These are phyloP conservation scores for Poliocrania exsul DNA, from an alignment of 2,797 vertebrate species.

Conservation along the genomic window DNA sequence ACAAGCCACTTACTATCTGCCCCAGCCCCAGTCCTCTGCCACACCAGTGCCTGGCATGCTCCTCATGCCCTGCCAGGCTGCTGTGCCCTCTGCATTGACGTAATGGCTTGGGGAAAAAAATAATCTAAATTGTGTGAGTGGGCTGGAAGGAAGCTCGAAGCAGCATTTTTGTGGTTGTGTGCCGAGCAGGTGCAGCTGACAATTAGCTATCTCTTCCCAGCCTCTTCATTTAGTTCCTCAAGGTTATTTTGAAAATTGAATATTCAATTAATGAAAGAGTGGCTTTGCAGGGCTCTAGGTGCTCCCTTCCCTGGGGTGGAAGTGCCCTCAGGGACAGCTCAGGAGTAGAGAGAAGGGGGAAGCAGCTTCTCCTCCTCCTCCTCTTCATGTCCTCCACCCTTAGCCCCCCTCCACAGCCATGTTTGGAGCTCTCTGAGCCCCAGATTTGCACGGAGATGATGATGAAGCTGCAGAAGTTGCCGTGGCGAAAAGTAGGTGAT, in stretches of 20 bases:
- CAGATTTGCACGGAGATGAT: not conserved
- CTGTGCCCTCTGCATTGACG: slow-evolving; percentile 19
- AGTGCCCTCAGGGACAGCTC: not conserved
- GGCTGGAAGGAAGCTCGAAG: slow-evolving; percentile 57
- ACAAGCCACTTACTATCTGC: not conserved
- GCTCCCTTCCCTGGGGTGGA: not conserved
- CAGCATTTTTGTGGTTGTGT: slow-evolving; percentile 14
- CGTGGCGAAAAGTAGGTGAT: slow-evolving; percentile 45
- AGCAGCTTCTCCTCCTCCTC: not conserved
- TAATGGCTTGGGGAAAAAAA: not conserved
- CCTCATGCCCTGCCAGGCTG: not conserved
- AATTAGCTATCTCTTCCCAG: slow-evolving; percentile 67
- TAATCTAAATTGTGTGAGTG: slow-evolving; percentile 3
- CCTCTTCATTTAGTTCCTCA: slow-evolving; percentile 72
- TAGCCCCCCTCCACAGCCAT: not conserved
- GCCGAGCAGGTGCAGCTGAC: slow-evolving; percentile 65
- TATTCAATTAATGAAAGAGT: slow-evolving; percentile 67
- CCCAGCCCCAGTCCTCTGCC: not conserved
- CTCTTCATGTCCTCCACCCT: not conserved
- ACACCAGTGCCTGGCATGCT: fast-evolving
- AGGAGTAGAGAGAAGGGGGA: not conserved
- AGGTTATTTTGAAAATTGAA: slow-evolving; percentile 73
- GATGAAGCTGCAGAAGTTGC: not conserved
- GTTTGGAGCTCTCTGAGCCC: not conserved
- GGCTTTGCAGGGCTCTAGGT: slow-evolving; percentile 31